phyloP scores from a whole-genome alignment of 1,140 invertebrate genomes.

The Octopus bimaculoides region DNA sequence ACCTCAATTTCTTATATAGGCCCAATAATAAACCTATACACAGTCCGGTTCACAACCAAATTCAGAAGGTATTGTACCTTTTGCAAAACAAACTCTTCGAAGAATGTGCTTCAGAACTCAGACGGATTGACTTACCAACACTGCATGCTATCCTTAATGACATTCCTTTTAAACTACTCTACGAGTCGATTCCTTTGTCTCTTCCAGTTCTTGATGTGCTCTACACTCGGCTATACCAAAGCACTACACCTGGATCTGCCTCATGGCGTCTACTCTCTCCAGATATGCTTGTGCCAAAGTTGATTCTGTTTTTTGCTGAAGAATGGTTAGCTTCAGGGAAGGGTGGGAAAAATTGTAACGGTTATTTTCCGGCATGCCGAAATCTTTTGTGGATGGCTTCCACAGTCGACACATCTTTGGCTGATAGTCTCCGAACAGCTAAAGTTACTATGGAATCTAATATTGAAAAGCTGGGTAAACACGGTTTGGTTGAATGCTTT shows the following conservation, averaged over 20 bases:
- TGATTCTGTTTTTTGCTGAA: slow-evolving; percentile 75
- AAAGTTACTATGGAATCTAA: slow-evolving; percentile 76
- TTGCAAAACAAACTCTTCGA: no score
- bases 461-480: slow-evolving; percentile 79
- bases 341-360: slow-evolving; percentile 59
- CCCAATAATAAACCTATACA: no score
- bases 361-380: slow-evolving; percentile 61
- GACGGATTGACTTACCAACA: no score
- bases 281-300: slow-evolving; percentile 75
- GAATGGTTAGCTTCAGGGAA: slow-evolving; percentile 57
- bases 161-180: slow-evolving; percentile 79
- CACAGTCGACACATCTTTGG: slow-evolving; percentile 62
- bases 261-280: slow-evolving; percentile 64
- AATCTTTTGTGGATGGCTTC: slow-evolving; percentile 65
- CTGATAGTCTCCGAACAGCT: slow-evolving; percentile 64
- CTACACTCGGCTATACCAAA: slow-evolving; percentile 69
- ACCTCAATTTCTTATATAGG: no score
- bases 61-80: no score
- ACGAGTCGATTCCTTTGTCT: slow-evolving; percentile 83
- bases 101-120: no score
- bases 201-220: slow-evolving; percentile 81
- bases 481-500: slow-evolving; percentile 73
- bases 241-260: slow-evolving; percentile 46
- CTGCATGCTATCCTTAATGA: no score
- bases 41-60: no score